phyloP scores from a whole-genome alignment of 2,797 vertebrate genomes.

The Argentina silus region DNA sequence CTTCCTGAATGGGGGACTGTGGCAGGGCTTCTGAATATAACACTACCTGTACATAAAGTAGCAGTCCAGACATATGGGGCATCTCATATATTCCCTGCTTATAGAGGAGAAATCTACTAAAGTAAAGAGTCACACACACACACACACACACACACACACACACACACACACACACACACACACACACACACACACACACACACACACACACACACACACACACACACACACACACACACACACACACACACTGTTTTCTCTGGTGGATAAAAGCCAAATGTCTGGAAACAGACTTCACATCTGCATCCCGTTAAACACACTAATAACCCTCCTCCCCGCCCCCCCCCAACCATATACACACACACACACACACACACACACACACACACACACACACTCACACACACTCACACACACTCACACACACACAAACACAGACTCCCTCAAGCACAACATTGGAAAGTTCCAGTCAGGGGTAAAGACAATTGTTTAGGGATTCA shows the following conservation, averaged over 20 bases:
- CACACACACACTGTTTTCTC: constrained; percentile 45
- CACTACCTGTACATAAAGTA: too few relatives aligned
- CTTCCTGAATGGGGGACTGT: too few relatives aligned
- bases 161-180: constrained; percentile 19
- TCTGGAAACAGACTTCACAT: constrained; percentile 72
- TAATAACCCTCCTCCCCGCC: constrained; percentile 64
- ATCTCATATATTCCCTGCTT: too few relatives aligned
- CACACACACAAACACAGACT: constrained; percentile 18
- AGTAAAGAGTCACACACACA: constrained; percentile 1
- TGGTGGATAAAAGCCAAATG: constrained; percentile 62
- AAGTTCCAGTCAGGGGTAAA: constrained; percentile 55
- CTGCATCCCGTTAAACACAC: constrained; percentile 76
- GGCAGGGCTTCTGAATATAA: too few relatives aligned
- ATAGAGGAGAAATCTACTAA: neutral
- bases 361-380: neutral
- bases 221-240: constrained; percentile 21
- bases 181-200: constrained; percentile 16
- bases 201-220: constrained; percentile 8
- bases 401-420: constrained; percentile 9
- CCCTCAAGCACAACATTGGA: constrained; percentile 32
- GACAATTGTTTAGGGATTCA: constrained; percentile 53
- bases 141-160: neutral
- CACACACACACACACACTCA: neutral
- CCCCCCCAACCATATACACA: constrained; percentile 49
- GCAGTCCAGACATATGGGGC: too few relatives aligned